These are phyloP conservation scores for Tridacna crocea DNA, from an alignment of 2,888 invertebrate species.

Conservation along the genomic window DNA sequence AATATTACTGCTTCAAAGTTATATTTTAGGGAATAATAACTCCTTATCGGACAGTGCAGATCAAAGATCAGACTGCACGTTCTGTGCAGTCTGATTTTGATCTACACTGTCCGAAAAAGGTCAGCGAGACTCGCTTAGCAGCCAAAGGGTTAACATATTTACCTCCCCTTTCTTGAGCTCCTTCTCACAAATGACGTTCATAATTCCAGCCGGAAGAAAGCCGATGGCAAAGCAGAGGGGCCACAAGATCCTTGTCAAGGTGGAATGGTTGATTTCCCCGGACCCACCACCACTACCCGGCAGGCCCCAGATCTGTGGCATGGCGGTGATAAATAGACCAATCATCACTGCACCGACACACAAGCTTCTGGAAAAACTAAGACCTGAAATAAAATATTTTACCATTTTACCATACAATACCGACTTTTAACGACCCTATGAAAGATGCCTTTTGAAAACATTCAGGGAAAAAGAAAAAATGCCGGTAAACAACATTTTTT, in stretches of 20 bases:
- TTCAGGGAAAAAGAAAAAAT: no score
- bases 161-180: slow-evolving; percentile 69
- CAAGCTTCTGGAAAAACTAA: slow-evolving; percentile 60
- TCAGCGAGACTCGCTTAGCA: neutral
- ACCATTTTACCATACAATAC: no score
- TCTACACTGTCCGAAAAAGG: no score
- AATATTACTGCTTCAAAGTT: no score
- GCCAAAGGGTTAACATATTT: slow-evolving; percentile 2
- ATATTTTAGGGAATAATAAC: no score
- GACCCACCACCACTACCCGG: slow-evolving; percentile 58
- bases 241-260: slow-evolving; percentile 65
- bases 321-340: slow-evolving; percentile 71
- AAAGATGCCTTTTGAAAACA: no score
- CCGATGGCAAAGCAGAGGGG: slow-evolving; percentile 71
- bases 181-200: slow-evolving; percentile 69
- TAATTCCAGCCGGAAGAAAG: slow-evolving; percentile 70
- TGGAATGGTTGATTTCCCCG: slow-evolving; percentile 43
- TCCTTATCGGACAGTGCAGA: no score
- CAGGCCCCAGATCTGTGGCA: slow-evolving; percentile 73
- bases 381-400: slow-evolving; percentile 62
- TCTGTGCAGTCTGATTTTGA: no score
- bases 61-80: no score
- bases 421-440: no score
- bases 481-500: no score
- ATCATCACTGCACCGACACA: slow-evolving; percentile 67